Evolutionary conservation across 2,797 vertebrate genomes (phyloP).

Genomic region (Mastacembelus armatus): DNA sequence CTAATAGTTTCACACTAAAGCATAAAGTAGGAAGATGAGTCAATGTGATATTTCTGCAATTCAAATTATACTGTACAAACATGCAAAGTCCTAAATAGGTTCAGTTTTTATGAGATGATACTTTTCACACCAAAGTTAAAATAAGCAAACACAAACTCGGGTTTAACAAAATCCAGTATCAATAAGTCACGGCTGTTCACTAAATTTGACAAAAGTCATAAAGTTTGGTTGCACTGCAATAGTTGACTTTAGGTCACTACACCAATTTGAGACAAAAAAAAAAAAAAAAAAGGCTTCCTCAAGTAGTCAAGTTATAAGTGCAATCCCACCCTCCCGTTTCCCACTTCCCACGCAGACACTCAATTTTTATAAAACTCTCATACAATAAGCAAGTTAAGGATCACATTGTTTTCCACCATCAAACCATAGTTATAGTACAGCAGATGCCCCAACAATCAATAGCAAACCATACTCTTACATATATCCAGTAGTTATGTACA

Average conservation of each 20-base stretch:
- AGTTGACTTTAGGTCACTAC: constrained; percentile 63
- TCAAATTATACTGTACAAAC: constrained; percentile 71
- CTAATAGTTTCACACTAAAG: constrained; percentile 69
- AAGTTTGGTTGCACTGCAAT: constrained; percentile 78
- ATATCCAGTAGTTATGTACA: constrained; percentile 80
- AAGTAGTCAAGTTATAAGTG: constrained; percentile 82
- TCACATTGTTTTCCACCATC: constrained; percentile 70
- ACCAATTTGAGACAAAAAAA: constrained; percentile 61
- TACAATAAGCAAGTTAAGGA: constrained; percentile 61
- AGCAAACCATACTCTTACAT: constrained; percentile 65
- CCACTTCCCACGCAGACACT: constrained; percentile 63
- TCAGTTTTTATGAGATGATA: constrained; percentile 44
- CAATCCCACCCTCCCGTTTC: constrained; percentile 52
- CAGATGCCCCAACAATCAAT: constrained; percentile 73
- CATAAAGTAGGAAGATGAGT: constrained; percentile 65
- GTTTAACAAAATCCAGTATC: constrained; percentile 57
- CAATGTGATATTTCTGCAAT: constrained; percentile 58
- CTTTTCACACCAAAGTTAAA: constrained; percentile 59
- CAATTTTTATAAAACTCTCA: constrained; percentile 64
- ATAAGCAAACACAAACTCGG: constrained; percentile 62
- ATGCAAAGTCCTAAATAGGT: constrained; percentile 73
- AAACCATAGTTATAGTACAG: constrained; percentile 74
- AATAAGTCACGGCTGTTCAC: constrained; percentile 58
- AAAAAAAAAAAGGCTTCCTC: constrained; percentile 73
- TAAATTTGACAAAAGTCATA: constrained; percentile 62